Evolutionary conservation across 2,797 vertebrate genomes (phyloP), one percentile per base, ranked within the genome.

Genomic region (Pseudotriccus pelzelni): DNA sequence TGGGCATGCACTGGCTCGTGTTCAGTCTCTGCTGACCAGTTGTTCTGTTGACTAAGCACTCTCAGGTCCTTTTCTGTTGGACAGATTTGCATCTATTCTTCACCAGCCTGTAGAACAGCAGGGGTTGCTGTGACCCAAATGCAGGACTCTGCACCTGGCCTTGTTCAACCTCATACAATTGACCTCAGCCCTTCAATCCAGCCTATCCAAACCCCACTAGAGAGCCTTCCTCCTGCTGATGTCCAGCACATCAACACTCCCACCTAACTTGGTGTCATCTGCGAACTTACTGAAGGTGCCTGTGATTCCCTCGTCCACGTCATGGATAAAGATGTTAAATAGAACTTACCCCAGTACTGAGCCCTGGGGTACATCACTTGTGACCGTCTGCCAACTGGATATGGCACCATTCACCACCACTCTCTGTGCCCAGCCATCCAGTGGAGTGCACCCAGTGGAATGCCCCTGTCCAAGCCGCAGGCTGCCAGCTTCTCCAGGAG

Each of bases 141-240:
- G 13, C 23, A 66, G 28, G n/a, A 44, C 20, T 9, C 14, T 11
- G 9, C 5, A 24, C 32, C 44, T 34, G 10, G 9, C 14, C 7
- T 50, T 37, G 32, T 39, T 56, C 3, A 56, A 50, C 28, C 6
- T 46, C 56, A 15, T 4, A 56, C 20, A 34, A 16, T 1, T 63
- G 49, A 14, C 32, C 16, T 30, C 17, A 37, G 20, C 21, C 67
- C 9, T 22, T 37, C 0, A 0, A 50, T 37, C 20, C 32, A 76
- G 16, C 8, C n/a, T 34, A 10, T 19, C 24, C 36, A 37, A 22
- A 30, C 15, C 20, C n/a, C 49, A 15, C 11, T 44, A n/a, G 20
- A 63, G 49, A 44, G 12, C 20, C n/a, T 56, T 70, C 28, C 24
- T 21, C 28, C 15, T n/a, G n/a, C n/a, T n/a, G n/a, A n/a, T 1